Evolutionary conservation across 2,797 vertebrate species (phyloP), one percentile per base, ranked within the genome.

Genomic region (Pygocentrus nattereri): DNA sequence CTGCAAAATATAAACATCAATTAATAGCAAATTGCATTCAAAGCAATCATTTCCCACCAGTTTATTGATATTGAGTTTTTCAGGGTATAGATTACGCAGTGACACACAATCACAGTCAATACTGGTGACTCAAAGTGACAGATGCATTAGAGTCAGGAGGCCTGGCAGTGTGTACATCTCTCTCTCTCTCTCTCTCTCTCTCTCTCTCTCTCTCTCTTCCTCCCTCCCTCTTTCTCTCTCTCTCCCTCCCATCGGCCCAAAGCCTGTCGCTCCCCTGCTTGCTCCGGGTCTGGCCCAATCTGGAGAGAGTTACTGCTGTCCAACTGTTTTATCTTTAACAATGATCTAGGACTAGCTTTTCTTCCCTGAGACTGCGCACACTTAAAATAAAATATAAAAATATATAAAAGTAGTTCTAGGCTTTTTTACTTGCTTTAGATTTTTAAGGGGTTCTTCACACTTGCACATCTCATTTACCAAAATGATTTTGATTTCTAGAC

Each of bases 81-180:
- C n/a, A 79, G 18, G 41, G 54, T 59, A 69, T 69, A 79, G 52
- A 83, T 79, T 72, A 83, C 62, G 61, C 64, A 50, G 44, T 74
- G 74, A 62, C 52, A 78, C 69, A 78, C 19, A 34, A 78, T 74
- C 70, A 75, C 76, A 74, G 76, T 74, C 71, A 75, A 78, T 82
- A 82, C 73, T 69, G 76, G 75, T 88, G 87, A 85, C 70, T 88
- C 83, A 86, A 76, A 79, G 78, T 88, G 85, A 88, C 87, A 88
- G 87, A 88, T 88, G 87, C 84, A 85, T 79, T 83, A 85, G 87
- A 88, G 85, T 88, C 87, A 87, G 87, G 87, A 88, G 85, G 86
- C 85, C 84, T 88, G 87, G 87, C 87, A 86, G 52, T 73, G 49
- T 61, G 78, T 82, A 41, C 80, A 73, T 82, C 78, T 79, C 79